These are phyloP conservation scores for Stictocephala bisonia DNA, from an alignment of 2,888 invertebrate genomes.

Conservation along the genomic window DNA sequence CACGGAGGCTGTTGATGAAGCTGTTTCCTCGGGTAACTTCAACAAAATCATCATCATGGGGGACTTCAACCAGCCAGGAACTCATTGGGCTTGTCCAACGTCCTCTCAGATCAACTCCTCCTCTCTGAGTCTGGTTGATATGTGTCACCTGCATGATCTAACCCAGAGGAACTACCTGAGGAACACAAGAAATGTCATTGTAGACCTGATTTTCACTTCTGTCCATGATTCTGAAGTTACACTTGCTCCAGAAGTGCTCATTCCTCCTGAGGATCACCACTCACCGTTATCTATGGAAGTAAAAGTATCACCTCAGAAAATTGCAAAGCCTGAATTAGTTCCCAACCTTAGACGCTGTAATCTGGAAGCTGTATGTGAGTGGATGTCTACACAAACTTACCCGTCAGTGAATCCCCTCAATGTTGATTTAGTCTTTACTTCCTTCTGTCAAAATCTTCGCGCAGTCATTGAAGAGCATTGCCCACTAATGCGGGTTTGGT, in stretches of 20 bases:
- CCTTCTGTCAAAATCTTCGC: not conserved
- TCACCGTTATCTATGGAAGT: not conserved
- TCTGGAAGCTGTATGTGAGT: not conserved
- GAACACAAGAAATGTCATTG: constrained; percentile 4
- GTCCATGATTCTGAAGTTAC: not conserved
- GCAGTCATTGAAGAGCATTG: not conserved
- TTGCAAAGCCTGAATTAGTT: not conserved
- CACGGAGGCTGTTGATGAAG: not conserved
- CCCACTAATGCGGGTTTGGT: not conserved
- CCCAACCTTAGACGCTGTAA: not conserved
- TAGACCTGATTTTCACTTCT: constrained; percentile 2
- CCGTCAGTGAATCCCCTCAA: not conserved
- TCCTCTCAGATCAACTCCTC: not conserved
- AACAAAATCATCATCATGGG: not conserved
- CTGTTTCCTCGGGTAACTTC: not conserved
- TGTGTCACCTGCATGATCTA: not conserved
- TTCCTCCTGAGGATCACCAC: too few relatives aligned
- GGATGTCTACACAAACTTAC: not conserved
- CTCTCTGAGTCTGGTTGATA: not conserved
- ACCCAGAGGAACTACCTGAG: not conserved
- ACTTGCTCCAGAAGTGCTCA: not conserved
- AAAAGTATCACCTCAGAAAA: not conserved
- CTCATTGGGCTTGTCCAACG: too few relatives aligned
- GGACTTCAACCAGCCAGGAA: constrained; percentile 19
- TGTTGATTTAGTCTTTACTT: not conserved